Conservation (phyloP, 2,888 invertebrate species). For the Chorisops tibialis region DNA sequence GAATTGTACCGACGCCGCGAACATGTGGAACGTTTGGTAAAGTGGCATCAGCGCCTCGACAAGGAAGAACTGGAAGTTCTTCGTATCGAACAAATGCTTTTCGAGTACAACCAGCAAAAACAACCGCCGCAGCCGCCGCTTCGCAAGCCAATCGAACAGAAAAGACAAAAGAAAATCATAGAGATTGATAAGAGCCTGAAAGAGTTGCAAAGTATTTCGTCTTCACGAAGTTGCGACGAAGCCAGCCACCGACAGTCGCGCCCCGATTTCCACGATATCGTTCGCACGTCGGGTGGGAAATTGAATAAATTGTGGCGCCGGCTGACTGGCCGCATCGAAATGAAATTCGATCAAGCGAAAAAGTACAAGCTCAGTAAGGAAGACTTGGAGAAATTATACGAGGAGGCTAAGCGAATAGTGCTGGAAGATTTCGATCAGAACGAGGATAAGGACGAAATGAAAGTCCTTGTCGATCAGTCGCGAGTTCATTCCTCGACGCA, state of each 20-base stretch:
- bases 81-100: slow-evolving; percentile 52
- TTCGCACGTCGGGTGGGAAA: slow-evolving; percentile 46
- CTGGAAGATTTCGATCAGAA: slow-evolving; percentile 40
- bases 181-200: slow-evolving; percentile 45
- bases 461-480: slow-evolving; percentile 10
- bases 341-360: slow-evolving; percentile 48
- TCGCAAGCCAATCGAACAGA: slow-evolving; percentile 12
- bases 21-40: slow-evolving; percentile 54
- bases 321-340: slow-evolving; percentile 49
- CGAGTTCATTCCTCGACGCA: not conserved
- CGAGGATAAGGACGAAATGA: slow-evolving; percentile 29
- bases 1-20: slow-evolving; percentile 53
- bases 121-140: not conserved
- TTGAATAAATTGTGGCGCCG: slow-evolving; percentile 53
- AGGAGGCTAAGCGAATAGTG: slow-evolving; percentile 48
- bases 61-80: slow-evolving; percentile 56
- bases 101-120: slow-evolving; percentile 35
- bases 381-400: slow-evolving; percentile 51
- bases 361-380: slow-evolving; percentile 50
- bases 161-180: slow-evolving; percentile 42
- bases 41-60: slow-evolving; percentile 56
- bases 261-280: slow-evolving; percentile 34
- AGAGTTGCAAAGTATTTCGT: slow-evolving; percentile 41
- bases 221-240: not conserved
- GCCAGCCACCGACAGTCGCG: not conserved